These are phyloP conservation scores for Gerris lacustris DNA, from an alignment of 2,888 invertebrate genomes.

Conservation along the genomic window DNA sequence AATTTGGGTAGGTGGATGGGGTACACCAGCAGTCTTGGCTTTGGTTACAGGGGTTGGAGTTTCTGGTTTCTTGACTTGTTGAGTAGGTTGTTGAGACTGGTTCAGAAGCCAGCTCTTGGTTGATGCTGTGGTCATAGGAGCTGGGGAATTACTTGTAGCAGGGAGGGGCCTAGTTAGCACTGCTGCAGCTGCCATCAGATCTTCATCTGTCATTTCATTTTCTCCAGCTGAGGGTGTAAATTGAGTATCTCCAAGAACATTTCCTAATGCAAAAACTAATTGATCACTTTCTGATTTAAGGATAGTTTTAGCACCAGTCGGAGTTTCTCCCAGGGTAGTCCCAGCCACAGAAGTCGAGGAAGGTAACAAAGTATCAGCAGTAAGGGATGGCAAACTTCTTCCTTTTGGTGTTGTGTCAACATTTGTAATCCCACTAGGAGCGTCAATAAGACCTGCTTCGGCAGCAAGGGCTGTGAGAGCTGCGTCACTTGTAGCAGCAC, in stretches of 20 bases:
- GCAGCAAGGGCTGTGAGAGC: constrained; percentile 50
- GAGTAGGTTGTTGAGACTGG: not conserved
- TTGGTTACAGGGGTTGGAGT: not conserved
- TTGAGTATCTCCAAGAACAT: constrained; percentile 6
- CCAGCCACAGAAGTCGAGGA: not conserved
- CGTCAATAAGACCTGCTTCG: constrained; percentile 49
- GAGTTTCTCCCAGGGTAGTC: not conserved
- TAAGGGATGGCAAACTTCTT: not conserved
- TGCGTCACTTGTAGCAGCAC: constrained; percentile 37
- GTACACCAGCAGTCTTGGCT: constrained; percentile 60
- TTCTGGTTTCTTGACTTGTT: not conserved
- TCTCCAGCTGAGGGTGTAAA: constrained; percentile 4
- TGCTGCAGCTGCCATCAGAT: constrained; percentile 9
- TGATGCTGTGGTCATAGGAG: not conserved
- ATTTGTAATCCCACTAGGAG: constrained; percentile 31
- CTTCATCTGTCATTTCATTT: constrained; percentile 8
- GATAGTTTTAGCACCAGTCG: constrained; percentile 1
- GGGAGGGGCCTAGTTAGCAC: constrained; percentile 4
- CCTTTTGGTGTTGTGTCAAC: not conserved
- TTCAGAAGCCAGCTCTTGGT: not conserved
- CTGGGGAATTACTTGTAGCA: not conserved
- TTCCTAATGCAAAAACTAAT: constrained; percentile 1
- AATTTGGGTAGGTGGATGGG: constrained; percentile 96
- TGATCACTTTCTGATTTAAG: constrained; percentile 6
- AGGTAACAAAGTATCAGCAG: not conserved